Evolutionary conservation across 1,140 invertebrate genomes (phyloP).

Genomic region (Sarcophaga bullata): DNA sequence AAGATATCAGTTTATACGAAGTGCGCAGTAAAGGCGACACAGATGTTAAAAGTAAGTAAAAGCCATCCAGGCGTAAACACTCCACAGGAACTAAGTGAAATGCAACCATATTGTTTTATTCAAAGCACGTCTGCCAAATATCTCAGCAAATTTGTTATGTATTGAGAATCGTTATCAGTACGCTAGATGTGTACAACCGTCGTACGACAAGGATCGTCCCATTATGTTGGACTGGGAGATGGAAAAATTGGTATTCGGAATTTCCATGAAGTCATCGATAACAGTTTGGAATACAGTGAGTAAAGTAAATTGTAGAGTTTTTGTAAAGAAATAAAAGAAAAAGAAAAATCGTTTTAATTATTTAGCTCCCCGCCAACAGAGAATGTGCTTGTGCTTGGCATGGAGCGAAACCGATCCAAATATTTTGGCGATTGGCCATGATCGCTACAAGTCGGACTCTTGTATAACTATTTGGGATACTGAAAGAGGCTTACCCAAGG

Average conservation of each 20-base stretch:
- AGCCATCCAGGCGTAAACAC: neutral
- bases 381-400: slow-evolving; percentile 86
- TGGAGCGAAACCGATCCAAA: slow-evolving; percentile 90
- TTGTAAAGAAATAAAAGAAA: neutral
- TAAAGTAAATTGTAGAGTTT: neutral
- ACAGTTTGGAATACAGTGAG: slow-evolving; percentile 63
- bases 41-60: slow-evolving; percentile 48
- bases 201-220: slow-evolving; percentile 69
- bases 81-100: neutral
- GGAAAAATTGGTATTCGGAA: slow-evolving; percentile 85
- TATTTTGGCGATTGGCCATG: slow-evolving; percentile 84
- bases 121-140: slow-evolving; percentile 56
- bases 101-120: neutral
- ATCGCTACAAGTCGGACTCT: slow-evolving; percentile 86
- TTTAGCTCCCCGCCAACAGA: slow-evolving; percentile 79
- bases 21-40: slow-evolving; percentile 67
- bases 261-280: slow-evolving; percentile 74
- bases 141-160: slow-evolving; percentile 56
- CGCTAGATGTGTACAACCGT: slow-evolving; percentile 61
- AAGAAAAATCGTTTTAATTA: neutral
- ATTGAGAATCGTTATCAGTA: slow-evolving; percentile 63
- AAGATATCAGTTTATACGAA: slow-evolving; percentile 86
- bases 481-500: slow-evolving; percentile 57
- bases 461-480: slow-evolving; percentile 86
- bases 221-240: slow-evolving; percentile 83